Base-by-base conservation (phyloP, 2,888 invertebrate genomes). In the Onchidella celtica region DNA sequence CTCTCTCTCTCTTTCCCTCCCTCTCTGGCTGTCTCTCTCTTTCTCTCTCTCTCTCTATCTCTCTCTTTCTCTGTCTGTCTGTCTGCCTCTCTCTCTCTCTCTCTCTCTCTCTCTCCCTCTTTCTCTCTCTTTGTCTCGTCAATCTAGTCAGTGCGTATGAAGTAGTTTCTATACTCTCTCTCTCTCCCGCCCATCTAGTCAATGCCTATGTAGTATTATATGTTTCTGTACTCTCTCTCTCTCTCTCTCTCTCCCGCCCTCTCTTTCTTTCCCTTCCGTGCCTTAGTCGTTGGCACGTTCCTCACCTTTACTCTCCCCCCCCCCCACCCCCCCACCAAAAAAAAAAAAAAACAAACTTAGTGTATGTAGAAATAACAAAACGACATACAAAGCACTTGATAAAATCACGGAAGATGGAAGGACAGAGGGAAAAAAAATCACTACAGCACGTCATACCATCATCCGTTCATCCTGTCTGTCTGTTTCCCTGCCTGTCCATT, bases 91-190 rank as follows among this genome's bases (percentile, higher is more conserved):
- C 75, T 75, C 63, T 75, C 63, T 75, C 36, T 75, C 63, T 75
- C 27, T 75, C 75, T 75, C 75, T 63, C 63, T 75, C 75, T 63
- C 63, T 75, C 75, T 63, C 75, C 63, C 63, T 63, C 65, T 75
- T 29, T 38, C 65, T 75, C 40, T 63, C 75, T 75, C 75, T 63
- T 40, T 75, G 63, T 63, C 75, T 75, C 73, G 27, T 57, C 29
- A 55, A 29, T 57, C 29, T 29, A 36, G 6, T 57, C 57, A 55
- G 14, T 57, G 38, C 40, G n/a, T n/a, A n/a, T n/a, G n/a, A n/a
- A n/a, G n/a, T n/a, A n/a, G n/a, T n/a, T n/a, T n/a, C n/a, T n/a
- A n/a, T 17, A 47, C 47, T 47, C 47, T 11, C 47, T 47, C 47
- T 11, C 47, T 47, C 47, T 11, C 47, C 17, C 47, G 17, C 70